Evolutionary conservation across 2,888 invertebrate genomes (phyloP).

Genomic region (Cylloceria caligata): DNA sequence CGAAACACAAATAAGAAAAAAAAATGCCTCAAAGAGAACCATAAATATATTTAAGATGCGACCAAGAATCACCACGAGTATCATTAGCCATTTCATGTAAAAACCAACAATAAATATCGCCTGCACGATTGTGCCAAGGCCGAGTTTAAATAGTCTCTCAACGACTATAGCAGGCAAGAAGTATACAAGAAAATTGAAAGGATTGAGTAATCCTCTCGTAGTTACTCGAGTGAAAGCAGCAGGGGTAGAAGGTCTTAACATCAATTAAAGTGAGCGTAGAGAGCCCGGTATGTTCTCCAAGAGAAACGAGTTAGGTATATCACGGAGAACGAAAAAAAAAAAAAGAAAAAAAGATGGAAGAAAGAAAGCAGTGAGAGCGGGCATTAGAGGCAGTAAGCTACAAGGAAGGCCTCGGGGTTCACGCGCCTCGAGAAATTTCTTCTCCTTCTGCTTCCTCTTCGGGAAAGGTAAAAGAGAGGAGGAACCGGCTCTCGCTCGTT

Average conservation of each 20-base stretch:
- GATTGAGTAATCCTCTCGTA: slow-evolving; percentile 62
- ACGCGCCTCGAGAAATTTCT: slow-evolving; percentile 53
- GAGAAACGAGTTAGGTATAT: slow-evolving; percentile 72
- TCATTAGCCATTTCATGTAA: slow-evolving; percentile 6
- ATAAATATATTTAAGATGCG: background rate
- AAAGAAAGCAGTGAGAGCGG: slow-evolving; percentile 20
- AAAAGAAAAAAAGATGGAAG: slow-evolving; percentile 8
- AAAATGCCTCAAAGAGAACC: background rate
- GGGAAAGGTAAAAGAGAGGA: slow-evolving; percentile 39
- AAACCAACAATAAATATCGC: background rate
- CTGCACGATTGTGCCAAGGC: background rate
- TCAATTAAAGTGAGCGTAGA: slow-evolving; percentile 79
- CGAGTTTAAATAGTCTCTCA: background rate
- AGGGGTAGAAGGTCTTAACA: slow-evolving; percentile 71
- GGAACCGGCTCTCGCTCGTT: slow-evolving; percentile 52
- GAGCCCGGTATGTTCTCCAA: slow-evolving; percentile 65
- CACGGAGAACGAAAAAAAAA: slow-evolving; percentile 52
- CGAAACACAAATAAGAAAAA: background rate
- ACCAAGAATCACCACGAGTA: background rate
- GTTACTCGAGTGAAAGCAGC: slow-evolving; percentile 34
- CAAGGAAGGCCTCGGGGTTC: slow-evolving; percentile 57
- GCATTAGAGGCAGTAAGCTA: slow-evolving; percentile 70
- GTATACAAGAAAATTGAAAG: slow-evolving; percentile 43
- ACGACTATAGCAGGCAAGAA: background rate
- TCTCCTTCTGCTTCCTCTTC: slow-evolving; percentile 23